A percentile compares a stretch with the other conserved stretches of the same genome.
phyloP scores from a whole-genome alignment of 2,888 invertebrate species.

The Athalia circularis region DNA sequence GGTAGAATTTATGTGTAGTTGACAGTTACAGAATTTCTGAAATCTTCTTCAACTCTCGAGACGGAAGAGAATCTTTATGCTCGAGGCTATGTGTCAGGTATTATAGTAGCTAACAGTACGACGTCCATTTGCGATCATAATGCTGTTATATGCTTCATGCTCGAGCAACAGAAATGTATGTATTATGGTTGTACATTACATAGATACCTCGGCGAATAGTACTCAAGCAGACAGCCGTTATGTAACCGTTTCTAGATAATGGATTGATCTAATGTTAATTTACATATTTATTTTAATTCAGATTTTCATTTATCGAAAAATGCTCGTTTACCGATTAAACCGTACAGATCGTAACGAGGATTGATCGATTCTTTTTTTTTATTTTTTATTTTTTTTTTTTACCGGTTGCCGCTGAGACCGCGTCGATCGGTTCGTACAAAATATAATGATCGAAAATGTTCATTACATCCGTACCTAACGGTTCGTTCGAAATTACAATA shows the following conservation, averaged over 20 bases:
- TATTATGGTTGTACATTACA: not conserved
- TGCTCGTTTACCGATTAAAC: not conserved
- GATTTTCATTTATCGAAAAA: not conserved
- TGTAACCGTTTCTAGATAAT: slow-evolving; percentile 39
- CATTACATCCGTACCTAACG: slow-evolving; percentile 38
- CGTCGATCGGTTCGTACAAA: not conserved
- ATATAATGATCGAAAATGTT: not conserved
- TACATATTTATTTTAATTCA: not conserved
- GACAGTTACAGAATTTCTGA: slow-evolving; percentile 34
- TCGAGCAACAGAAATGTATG: slow-evolving; percentile 27
- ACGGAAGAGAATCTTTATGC: slow-evolving; percentile 37
- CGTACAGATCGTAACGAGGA: not conserved
- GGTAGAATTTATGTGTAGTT: not conserved
- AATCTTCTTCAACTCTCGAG: not conserved
- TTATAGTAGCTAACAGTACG: slow-evolving; percentile 46
- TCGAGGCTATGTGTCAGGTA: slow-evolving; percentile 47
- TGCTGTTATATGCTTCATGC: slow-evolving; percentile 48
- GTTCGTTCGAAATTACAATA: slow-evolving; percentile 34
- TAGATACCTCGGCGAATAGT: slow-evolving; percentile 22
- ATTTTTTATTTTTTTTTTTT: not conserved
- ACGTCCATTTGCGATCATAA: slow-evolving; percentile 38
- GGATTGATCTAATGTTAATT: slow-evolving; percentile 1
- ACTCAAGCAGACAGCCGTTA: slow-evolving; percentile 44
- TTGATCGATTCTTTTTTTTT: not conserved
- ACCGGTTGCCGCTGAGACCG: not conserved